Evolutionary conservation across 1,140 invertebrate species (phyloP), one percentile per base, ranked within the genome.

Genomic region (Lucilia sericata): DNA sequence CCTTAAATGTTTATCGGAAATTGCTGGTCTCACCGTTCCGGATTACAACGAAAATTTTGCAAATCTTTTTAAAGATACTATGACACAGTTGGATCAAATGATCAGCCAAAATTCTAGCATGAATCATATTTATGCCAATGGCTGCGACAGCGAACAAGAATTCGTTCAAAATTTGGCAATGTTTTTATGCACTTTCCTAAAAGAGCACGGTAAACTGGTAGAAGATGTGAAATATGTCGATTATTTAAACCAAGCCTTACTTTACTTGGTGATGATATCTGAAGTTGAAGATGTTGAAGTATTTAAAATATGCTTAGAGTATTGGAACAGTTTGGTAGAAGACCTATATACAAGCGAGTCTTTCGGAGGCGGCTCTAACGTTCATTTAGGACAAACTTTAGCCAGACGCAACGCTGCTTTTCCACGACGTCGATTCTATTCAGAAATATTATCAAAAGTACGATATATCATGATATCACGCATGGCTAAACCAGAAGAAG

Each of bases 401-500:
- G 90, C 85, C 87, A 92, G 86, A 84, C 85, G 91, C 51, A 92
- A 88, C 82, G 87, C 87, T 12, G 86, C 87, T 9, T 87, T 90
- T 85, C 91, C 92, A 5, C 89, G 95, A 42, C 93, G 96, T 86
- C 91, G 94, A 76, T 94, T 97, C 86, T 98, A 97, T 90, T 92
- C 94, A 84, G 93, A 95, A 85, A 95, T 98, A 82, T 92, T 99
- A 14, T 97, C 96, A 74, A 96, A 96, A 92, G 96, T 99, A 17
- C 93, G 99, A n/a, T 96, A 97, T 87, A 98, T 99, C 30, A 99
- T 99, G 98, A 99, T 99, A 82, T 98, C 97, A 74, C 94, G 98
- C 87, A 99, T 99, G 99, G 99, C 99, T 0, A 99, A 99, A 91
- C 99, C 99, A 0, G 99, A 99, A 92, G 99, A 99, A 93, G 99